Evolutionary conservation across 2,888 invertebrate species (phyloP).

Genomic region (Anoplius nigerrimus): DNA sequence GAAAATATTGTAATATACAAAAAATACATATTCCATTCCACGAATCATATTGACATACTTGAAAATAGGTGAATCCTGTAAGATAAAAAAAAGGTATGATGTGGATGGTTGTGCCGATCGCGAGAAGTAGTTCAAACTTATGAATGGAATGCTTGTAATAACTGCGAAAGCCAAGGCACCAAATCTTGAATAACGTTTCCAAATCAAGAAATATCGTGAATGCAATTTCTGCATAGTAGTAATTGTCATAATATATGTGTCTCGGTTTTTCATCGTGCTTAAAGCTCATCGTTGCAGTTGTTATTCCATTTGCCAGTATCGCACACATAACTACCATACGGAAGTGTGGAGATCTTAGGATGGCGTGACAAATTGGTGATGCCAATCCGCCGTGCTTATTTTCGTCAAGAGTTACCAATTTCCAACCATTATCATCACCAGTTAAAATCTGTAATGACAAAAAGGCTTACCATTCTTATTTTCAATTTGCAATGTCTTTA

Average conservation of each 20-base stretch:
- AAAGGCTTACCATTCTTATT: neutral
- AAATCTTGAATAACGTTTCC: conserved; percentile 97
- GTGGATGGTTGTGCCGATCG: conserved; percentile 95
- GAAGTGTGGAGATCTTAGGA: conserved; percentile 93
- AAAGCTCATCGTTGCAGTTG: conserved; percentile 96
- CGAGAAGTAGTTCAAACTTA: conserved; percentile 96
- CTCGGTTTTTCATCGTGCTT: conserved; percentile 92
- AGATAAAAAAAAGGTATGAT: conserved; percentile 94
- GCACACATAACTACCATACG: conserved; percentile 95
- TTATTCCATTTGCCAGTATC: conserved; percentile 95
- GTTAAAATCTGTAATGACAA: conserved; percentile 86
- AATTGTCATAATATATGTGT: conserved; percentile 90
- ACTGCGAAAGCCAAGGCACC: conserved; percentile 96
- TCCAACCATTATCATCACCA: conserved; percentile 97
- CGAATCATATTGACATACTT: conserved; percentile 73
- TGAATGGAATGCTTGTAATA: conserved; percentile 98
- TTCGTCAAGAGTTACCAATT: conserved; percentile 95
- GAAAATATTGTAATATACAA: conserved; percentile 3
- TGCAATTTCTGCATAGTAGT: conserved; percentile 95
- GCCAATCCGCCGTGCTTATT: conserved; percentile 94
- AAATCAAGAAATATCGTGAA: conserved; percentile 96
- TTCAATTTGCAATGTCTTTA: neutral
- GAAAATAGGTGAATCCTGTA: conserved; percentile 96
- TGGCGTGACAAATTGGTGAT: conserved; percentile 89
- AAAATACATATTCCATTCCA: conserved; percentile 5